A percentile compares a stretch with the other conserved stretches of the same genome.
Conservation (phyloP, 2,113 vertebrate genomes). For the Gadus macrocephalus region DNA sequence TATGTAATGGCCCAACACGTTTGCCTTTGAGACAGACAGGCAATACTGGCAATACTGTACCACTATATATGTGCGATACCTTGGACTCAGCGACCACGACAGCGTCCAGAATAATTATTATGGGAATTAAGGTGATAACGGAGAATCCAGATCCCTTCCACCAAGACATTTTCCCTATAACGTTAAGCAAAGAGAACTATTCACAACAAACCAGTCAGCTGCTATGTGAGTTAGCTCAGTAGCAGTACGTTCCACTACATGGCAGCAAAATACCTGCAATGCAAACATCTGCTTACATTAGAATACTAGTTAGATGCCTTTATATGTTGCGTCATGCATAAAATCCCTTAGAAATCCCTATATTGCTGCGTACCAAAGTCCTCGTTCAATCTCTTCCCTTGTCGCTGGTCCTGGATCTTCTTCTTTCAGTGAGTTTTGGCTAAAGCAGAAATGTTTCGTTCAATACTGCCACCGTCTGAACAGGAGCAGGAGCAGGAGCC, state of each 20-base stretch:
- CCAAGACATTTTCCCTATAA: conserved; percentile 33
- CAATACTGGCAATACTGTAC: not conserved
- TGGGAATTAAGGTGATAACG: conserved; percentile 11
- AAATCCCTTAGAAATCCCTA: not conserved
- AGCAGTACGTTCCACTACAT: not conserved
- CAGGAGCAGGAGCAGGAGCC: too few species aligned
- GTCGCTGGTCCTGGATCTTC: conserved; percentile 34
- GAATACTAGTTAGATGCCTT: not conserved
- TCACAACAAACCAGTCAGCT: conserved; percentile 13
- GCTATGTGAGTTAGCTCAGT: not conserved
- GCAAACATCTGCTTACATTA: too few species aligned
- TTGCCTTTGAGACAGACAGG: too few species aligned
- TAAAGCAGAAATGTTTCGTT: too few species aligned
- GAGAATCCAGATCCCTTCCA: conserved; percentile 7
- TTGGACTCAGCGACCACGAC: conserved; percentile 53
- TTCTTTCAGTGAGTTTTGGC: not conserved
- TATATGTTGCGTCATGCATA: not conserved
- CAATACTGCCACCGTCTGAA: conserved; percentile 22
- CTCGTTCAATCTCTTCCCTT: conserved; percentile 10
- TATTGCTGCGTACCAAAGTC: not conserved
- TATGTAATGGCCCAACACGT: not conserved
- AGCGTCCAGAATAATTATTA: conserved; percentile 47
- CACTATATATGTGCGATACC: conserved; percentile 41
- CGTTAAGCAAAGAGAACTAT: not conserved
- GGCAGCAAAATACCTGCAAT: too few species aligned